Evolutionary conservation across 92 coral and sea anemone species (phyloP).

Genomic region (Palythoa grandiflora): DNA sequence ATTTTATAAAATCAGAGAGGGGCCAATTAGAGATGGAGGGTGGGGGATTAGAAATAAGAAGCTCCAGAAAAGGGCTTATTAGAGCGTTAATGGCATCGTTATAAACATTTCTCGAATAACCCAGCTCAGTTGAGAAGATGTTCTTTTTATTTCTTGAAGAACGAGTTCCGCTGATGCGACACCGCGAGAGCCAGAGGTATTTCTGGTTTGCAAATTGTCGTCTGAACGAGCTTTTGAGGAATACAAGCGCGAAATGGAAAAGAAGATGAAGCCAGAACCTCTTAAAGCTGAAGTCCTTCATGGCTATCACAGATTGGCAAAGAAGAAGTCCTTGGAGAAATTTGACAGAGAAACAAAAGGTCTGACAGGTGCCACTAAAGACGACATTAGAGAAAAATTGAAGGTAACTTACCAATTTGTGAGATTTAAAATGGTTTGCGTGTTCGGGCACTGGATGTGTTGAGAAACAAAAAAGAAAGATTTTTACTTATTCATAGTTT

Average conservation of each 20-base stretch:
- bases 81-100: too few relatives aligned
- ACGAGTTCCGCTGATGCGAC: background rate
- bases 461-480: background rate
- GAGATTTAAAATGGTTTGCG: background rate
- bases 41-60: too few relatives aligned
- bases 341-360: conserved; percentile 11
- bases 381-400: conserved; percentile 25
- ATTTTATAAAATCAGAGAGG: too few relatives aligned
- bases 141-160: background rate
- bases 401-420: background rate
- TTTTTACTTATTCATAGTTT: background rate
- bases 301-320: background rate
- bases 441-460: background rate
- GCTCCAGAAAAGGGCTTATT: too few relatives aligned
- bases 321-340: background rate
- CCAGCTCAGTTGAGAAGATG: too few relatives aligned
- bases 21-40: too few relatives aligned
- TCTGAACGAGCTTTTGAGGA: background rate
- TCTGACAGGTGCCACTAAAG: background rate
- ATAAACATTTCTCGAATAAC: too few relatives aligned
- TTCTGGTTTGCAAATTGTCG: background rate
- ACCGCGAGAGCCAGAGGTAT: background rate
- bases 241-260: conserved; percentile 4
- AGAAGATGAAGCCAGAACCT: background rate
- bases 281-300: background rate